Evolutionary conservation across 2,888 invertebrate species (phyloP), one percentile per base, ranked within the genome.

Genomic region (Nemurella pictetii): DNA sequence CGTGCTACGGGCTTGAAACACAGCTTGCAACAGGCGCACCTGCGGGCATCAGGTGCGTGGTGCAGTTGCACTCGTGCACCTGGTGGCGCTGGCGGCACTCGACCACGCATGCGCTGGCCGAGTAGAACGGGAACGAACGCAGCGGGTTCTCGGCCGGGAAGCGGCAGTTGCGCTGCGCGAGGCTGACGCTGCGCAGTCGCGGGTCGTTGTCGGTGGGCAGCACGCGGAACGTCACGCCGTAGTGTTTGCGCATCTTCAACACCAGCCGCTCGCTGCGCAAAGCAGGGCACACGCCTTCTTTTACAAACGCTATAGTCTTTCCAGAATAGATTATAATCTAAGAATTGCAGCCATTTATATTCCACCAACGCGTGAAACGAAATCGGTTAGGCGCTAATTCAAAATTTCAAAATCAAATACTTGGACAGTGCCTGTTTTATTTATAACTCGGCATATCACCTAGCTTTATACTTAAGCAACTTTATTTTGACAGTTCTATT

Each of bases 51-150:
- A 95, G 91, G 88, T 95, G 95, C 87, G 94, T 94, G 75, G 93
- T 93, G 89, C 95, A 95, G 81, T 93, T 92, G 88, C 95, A 95
- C 2, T 91, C 88, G 25, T 91, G 89, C 29, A 93, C 87, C 88
- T 36, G 94, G 0, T 93, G 93, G 86, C 91, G 90, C 89, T 94
- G 94, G 80, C 95, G 92, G 87, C 95, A 95, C 85, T 94, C 93
- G 0, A 95, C 93, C 0, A 93, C 93, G 88, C 96, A 96, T 0
- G 95, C 94, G 87, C 94, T 95, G 89, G 94, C 95, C 15, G 82
- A 80, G 84, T 85, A 85, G 80, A 35, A 25, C 20, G 28, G 26
- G 84, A 84, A 85, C 7, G 82, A 75, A 4, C 9, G 28, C 28
- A 85, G 35, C 27, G 26, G 89, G 83, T 94, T 94, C 89, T 96